These are phyloP conservation scores for Catamblyrhynchus diadema DNA, from an alignment of 2,797 vertebrate genomes.

Conservation along the genomic window DNA sequence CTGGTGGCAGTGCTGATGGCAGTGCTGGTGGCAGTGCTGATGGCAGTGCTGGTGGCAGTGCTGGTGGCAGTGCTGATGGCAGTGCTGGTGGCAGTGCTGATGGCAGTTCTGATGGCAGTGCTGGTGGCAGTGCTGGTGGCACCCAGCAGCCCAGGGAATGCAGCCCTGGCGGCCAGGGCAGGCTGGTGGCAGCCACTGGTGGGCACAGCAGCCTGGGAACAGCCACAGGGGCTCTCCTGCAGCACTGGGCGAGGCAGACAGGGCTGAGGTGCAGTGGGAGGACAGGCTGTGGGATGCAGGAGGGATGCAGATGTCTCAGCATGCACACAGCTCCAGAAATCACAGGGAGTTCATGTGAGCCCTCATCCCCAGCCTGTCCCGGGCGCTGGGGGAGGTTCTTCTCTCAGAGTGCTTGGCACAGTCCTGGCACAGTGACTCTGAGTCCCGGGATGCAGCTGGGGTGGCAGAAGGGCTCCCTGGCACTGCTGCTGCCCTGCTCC, in stretches of 20 bases:
- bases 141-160: too few species aligned
- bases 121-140: too few species aligned
- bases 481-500: neutral
- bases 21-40: too few species aligned
- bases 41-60: neutral
- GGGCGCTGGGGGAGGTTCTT: neutral
- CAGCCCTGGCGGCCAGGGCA: neutral
- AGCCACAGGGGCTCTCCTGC: neutral
- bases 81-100: neutral
- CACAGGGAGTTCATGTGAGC: neutral
- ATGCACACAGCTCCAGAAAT: neutral
- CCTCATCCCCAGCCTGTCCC: neutral
- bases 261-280: neutral
- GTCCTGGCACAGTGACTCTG: neutral
- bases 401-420: neutral
- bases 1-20: neutral
- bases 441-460: neutral
- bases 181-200: neutral
- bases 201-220: neutral
- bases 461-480: neutral
- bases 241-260: fast-evolving
- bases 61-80: too few species aligned
- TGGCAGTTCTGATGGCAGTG: neutral
- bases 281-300: neutral
- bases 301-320: neutral